Percentiles rank a stretch among this genome's conserved stretches.
phyloP scores from a whole-genome alignment of 2,797 vertebrate species.

The Tarsius wallacei region DNA sequence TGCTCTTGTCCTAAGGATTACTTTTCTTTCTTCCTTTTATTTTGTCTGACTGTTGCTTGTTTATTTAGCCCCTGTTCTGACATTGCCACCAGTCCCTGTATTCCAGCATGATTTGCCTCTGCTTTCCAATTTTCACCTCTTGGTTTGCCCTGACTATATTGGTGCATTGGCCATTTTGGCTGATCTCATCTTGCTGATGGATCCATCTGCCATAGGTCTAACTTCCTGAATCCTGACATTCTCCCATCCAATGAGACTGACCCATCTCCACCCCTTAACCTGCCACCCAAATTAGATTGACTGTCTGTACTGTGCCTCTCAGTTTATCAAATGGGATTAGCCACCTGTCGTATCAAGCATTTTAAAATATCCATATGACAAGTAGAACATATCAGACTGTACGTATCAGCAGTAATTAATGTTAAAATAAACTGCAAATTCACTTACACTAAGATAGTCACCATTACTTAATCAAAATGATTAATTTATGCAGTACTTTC shows the following conservation, averaged over 20 bases:
- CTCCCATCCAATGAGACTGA: background rate
- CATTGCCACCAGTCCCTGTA: background rate
- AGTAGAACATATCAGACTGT: background rate
- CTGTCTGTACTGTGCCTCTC: background rate
- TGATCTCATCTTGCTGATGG: background rate
- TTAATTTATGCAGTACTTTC: constrained; percentile 13
- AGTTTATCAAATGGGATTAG: background rate
- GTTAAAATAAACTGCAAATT: constrained; percentile 62
- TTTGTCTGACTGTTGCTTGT: background rate
- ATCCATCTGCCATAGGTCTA: background rate
- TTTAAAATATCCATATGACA: constrained; percentile 18
- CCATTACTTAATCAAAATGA: constrained; percentile 58
- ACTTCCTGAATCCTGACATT: background rate
- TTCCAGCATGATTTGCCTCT: background rate
- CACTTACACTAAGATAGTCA: constrained; percentile 6
- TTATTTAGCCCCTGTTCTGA: background rate
- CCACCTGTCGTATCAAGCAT: background rate
- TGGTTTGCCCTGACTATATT: background rate
- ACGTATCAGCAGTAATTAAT: background rate
- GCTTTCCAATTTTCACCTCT: background rate
- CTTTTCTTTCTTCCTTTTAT: background rate
- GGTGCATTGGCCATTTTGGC: background rate
- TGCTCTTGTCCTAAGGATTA: background rate
- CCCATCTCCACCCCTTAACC: background rate
- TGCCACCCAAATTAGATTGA: background rate